A percentile compares a stretch with the other conserved stretches of the same genome.
Conservation (phyloP, 2,888 invertebrate genomes). For the Andricus quercusramuli region DNA sequence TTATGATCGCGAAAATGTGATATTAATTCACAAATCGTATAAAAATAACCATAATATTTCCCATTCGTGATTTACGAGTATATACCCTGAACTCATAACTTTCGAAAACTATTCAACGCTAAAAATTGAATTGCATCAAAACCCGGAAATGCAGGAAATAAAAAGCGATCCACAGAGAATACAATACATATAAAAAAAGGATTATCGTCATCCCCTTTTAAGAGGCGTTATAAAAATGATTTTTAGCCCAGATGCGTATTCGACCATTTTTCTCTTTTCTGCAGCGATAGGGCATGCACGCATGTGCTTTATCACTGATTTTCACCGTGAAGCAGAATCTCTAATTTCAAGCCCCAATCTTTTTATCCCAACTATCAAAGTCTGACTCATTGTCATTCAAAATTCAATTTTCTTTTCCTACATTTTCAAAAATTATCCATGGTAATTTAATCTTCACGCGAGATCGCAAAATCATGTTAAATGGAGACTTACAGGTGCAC, state of each 20-base stretch:
- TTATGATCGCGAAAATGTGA: no score
- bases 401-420: not conserved
- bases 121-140: not conserved
- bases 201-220: no score
- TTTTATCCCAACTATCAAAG: not conserved
- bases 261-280: slow-evolving; percentile 43
- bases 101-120: not conserved
- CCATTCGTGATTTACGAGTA: no score
- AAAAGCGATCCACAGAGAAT: no score
- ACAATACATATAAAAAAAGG: not conserved
- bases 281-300: slow-evolving; percentile 1
- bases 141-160: not conserved
- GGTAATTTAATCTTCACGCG: not conserved
- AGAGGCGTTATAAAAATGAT: slow-evolving; percentile 36
- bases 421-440: not conserved
- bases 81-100: no score
- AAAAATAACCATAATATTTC: no score
- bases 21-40: no score
- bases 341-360: not conserved
- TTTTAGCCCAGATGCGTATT: slow-evolving; percentile 52
- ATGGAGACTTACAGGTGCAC: slow-evolving; percentile 53
- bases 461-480: slow-evolving; percentile 60
- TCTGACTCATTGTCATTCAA: not conserved
- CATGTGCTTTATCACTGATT: slow-evolving; percentile 33
- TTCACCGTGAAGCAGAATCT: slow-evolving; percentile 15